Base-by-base conservation (phyloP, 1,140 invertebrate species). In the Cotesia typhae region DNA sequence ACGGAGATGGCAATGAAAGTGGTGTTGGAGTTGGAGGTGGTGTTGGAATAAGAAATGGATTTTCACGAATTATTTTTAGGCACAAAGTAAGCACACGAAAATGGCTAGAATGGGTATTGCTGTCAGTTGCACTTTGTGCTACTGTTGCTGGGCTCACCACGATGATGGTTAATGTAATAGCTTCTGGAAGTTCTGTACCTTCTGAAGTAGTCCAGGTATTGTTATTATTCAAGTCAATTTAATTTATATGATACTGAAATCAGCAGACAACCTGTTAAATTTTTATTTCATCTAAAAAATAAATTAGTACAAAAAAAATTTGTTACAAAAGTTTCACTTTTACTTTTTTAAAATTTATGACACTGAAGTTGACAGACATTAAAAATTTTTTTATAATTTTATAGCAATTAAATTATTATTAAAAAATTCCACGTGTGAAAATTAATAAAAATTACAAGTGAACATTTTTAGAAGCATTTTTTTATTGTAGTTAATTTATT, bases 21-120 rank as follows among this genome's bases (percentile, higher is more conserved):
- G 79, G 80, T n/a, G 77, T 80, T 64, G 81, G 78, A 1, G 68
- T 75, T 64, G 77, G 75, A 7, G 74, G 78, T 9, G 79, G 79
- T 17, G 74, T 80, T 36, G 77, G 81, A 3, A 77, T 87, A 47
- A 79, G 84, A 52, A 81, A 77, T 52, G 82, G 80, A 10, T 86
- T 86, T 63, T 82, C 83, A 17, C 80, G 85, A 12, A 81, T 87
- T 5, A 81, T 86, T 74, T 83, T 84, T n/a, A 81, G 86, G 38
- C 83, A 87, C 57, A 87, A 86, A 74, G 79, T 86, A 35, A 86
- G 81, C 66, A 82, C 82, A 0, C 84, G 82, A 59, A 85, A 82
- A 69, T 87, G 85, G 85, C 73, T 85, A 2, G 85, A 87, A 69
- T 86, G 83, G 84, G 79, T 84, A 20, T 72, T 85, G 60, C 63